A percentile compares a stretch with the other conserved stretches of the same genome.
These are phyloP conservation scores for Tillus elongatus DNA, from an alignment of 2,888 invertebrate genomes.

Conservation along the genomic window DNA sequence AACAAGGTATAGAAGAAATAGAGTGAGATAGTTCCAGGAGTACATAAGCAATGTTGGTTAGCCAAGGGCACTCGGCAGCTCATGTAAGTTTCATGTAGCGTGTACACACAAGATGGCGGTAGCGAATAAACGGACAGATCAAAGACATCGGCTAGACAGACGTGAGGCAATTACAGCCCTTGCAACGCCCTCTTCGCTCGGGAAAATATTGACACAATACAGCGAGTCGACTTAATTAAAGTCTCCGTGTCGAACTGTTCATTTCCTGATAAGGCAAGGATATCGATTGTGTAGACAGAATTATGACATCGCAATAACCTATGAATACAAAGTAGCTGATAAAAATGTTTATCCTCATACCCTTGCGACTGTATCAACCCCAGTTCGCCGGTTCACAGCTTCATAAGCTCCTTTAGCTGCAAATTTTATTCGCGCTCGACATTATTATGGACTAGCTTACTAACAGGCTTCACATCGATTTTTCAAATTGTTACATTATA, in stretches of 20 bases:
- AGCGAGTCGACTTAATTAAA: conserved; percentile 26
- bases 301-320: conserved; percentile 41
- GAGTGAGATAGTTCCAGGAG: too few relatives aligned
- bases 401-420: conserved; percentile 33
- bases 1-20: too few relatives aligned
- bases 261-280: conserved; percentile 35
- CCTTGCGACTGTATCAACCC: conserved; percentile 24
- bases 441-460: conserved; percentile 30
- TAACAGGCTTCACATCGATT: conserved; percentile 26
- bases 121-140: too few relatives aligned
- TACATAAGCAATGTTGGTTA: conserved; percentile 31
- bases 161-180: conserved; percentile 28
- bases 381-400: conserved; percentile 30
- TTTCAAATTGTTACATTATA: too few relatives aligned
- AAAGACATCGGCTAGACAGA: conserved; percentile 35
- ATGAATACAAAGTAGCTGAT: conserved; percentile 44
- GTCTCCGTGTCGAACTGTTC: conserved; percentile 39
- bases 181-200: conserved; percentile 18
- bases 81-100: conserved; percentile 42
- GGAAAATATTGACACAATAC: conserved; percentile 28
- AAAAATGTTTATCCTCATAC: conserved; percentile 40
- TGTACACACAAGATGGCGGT: conserved; percentile 34
- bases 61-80: conserved; percentile 33
- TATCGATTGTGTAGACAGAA: conserved; percentile 40
- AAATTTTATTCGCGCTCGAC: conserved; percentile 32